Percentiles rank a stretch among this genome's conserved stretches.
phyloP scores from a whole-genome alignment of 2,888 invertebrate genomes.

The Ennomos quercinarius region DNA sequence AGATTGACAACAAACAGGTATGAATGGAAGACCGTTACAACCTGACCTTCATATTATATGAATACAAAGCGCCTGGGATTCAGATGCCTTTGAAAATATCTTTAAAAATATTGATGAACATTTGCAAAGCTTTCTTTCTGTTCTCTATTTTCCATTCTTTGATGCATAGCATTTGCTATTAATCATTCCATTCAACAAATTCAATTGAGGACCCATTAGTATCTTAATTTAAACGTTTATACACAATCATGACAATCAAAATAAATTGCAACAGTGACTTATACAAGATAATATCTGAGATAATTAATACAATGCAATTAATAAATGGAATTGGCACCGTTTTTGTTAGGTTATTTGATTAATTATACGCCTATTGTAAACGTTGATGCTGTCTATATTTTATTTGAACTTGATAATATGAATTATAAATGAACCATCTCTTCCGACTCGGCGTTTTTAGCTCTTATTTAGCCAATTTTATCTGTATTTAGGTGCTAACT shows the following conservation, averaged over 20 bases:
- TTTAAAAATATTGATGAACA: no score
- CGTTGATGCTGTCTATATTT: constrained; percentile 35
- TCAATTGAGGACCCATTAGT: constrained; percentile 12
- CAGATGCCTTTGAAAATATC: background rate
- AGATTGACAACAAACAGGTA: constrained; percentile 26
- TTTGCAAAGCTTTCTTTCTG: no score
- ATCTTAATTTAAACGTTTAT: constrained; percentile 8
- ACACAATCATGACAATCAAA: constrained; percentile 7
- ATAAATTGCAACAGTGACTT: constrained; percentile 33
- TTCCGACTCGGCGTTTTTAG: no score
- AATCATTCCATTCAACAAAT: constrained; percentile 1
- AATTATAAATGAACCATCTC: background rate
- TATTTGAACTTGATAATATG: constrained; percentile 32
- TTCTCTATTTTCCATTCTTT: background rate
- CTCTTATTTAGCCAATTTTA: no score
- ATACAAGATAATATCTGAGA: constrained; percentile 42
- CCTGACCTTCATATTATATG: constrained; percentile 14
- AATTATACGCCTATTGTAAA: constrained; percentile 44
- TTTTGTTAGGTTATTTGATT: constrained; percentile 35
- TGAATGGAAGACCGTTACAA: constrained; percentile 15
- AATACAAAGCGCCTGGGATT: constrained; percentile 2
- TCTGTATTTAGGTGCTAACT: no score
- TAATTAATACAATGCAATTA: constrained; percentile 34
- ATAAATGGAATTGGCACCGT: constrained; percentile 43
- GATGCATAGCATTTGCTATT: background rate